Percentiles rank a stretch among this genome's conserved stretches.
Conservation (phyloP, 2,888 invertebrate species). For the Elysia crispata region DNA sequence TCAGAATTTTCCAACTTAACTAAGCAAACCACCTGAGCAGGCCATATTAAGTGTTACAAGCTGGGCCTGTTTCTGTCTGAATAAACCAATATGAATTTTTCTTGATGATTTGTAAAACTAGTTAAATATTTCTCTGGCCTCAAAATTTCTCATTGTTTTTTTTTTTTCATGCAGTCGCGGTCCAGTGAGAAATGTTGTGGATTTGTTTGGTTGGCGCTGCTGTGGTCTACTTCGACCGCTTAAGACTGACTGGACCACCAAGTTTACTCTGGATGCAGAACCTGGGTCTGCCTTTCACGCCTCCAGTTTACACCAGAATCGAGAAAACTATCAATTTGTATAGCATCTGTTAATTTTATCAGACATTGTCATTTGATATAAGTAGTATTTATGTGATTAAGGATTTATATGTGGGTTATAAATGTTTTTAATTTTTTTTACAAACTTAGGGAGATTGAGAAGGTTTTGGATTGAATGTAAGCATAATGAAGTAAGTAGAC, state of each 20-base stretch:
- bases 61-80: no score
- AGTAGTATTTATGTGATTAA: no score
- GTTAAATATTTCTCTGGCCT: background rate
- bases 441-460: no score
- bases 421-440: no score
- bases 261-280: slow-evolving; percentile 69
- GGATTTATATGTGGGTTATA: no score
- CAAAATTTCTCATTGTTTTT: background rate
- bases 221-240: slow-evolving; percentile 87
- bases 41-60: no score
- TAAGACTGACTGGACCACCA: slow-evolving; percentile 85
- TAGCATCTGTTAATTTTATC: slow-evolving; percentile 41
- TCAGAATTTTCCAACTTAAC: no score
- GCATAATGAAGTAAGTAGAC: no score
- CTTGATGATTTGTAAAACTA: no score
- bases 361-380: no score
- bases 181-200: slow-evolving; percentile 87
- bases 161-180: slow-evolving; percentile 84
- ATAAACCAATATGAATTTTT: no score
- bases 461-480: background rate
- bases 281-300: slow-evolving; percentile 53
- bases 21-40: no score
- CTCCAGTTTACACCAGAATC: slow-evolving; percentile 56
- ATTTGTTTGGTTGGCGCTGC: slow-evolving; percentile 88
- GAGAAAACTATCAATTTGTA: slow-evolving; percentile 72